Evolutionary conservation across 53 echinoderm and acorn worm species (phyloP), one percentile per base, ranked within the genome.

Genomic region (Pentamera pediparva): DNA sequence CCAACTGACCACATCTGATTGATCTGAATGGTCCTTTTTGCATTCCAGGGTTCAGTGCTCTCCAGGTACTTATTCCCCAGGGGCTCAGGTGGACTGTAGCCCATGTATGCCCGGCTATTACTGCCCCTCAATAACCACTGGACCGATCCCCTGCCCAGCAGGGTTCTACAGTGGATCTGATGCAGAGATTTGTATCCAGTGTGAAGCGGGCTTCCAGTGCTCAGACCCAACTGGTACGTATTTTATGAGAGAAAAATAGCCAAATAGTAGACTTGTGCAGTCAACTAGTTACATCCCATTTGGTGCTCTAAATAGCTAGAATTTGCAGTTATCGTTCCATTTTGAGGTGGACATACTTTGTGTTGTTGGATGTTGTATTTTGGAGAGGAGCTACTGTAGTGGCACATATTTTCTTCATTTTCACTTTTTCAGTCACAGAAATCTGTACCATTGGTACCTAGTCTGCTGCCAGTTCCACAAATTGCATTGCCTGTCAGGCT

Each of bases 181-280:
- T 55, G 85, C 91, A 37, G 79, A 56, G 36, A 96, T 91, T 78
- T 96, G 98, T 51, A 96, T 91, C 48, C 76, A 86, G 25, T 96
- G 98, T 78, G 83, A 88, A 31, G 98, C 98, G 0, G 98, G 98
- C 2, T 96, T 83, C 77, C 87, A 96, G 75, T 96, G 98, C 78
- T 85, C 98, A 6, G 83, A 88, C 37, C 39, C 56, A 36, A 57
- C 43, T 3, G 36, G 75, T 75, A 58, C 9, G 58, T 75, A n/a
- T n/a, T n/a, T n/a, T n/a, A n/a, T n/a, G n/a, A n/a, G n/a, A n/a
- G n/a, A n/a, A n/a, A n/a, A n/a, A n/a, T n/a, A n/a, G n/a, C n/a
- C n/a, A n/a, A n/a, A n/a, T n/a, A n/a, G n/a, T 57, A 21, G 32
- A 18, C 19, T 43, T 69, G n/a, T 31, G 41, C 21, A 12, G 60